A percentile compares a stretch with the other conserved stretches of the same genome.
These are phyloP conservation scores for Paramuricea clavata DNA, from an alignment of 92 coral and sea anemone species.

Conservation along the genomic window DNA sequence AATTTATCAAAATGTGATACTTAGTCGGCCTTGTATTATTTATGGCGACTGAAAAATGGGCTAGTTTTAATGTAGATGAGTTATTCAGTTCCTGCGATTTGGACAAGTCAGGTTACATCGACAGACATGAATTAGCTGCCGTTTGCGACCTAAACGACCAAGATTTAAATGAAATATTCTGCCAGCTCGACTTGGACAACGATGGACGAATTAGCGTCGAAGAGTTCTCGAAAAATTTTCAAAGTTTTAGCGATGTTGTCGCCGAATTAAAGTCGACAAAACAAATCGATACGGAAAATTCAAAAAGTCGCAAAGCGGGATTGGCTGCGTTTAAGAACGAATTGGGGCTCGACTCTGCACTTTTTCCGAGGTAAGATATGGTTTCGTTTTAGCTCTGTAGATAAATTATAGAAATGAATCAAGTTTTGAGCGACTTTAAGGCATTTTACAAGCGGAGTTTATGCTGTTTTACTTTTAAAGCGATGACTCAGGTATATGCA, in stretches of 20 bases:
- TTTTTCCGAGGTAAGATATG: slow-evolving; percentile 81
- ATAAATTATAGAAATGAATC: too few species aligned
- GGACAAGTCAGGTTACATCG: slow-evolving; percentile 96
- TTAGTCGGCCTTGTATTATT: not conserved
- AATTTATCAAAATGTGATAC: not conserved
- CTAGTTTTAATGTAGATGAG: slow-evolving; percentile 42
- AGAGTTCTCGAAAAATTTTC: slow-evolving; percentile 94
- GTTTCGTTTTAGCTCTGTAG: too few species aligned
- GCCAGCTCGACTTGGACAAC: slow-evolving; percentile 85
- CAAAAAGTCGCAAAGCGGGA: not conserved
- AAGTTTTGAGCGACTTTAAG: too few species aligned
- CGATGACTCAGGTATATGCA: not conserved
- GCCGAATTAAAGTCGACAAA: slow-evolving; percentile 81
- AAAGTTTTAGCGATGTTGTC: slow-evolving; percentile 85
- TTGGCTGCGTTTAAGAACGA: slow-evolving; percentile 74
- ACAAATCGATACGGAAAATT: slow-evolving; percentile 23
- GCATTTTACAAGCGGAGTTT: too few species aligned
- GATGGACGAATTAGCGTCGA: slow-evolving; percentile 98
- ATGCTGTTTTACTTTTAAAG: not conserved
- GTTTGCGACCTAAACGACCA: slow-evolving; percentile 94
- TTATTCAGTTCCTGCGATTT: slow-evolving; percentile 93
- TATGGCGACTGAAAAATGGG: not conserved
- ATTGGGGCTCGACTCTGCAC: slow-evolving; percentile 73
- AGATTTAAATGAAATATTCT: slow-evolving; percentile 89
- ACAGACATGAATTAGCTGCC: slow-evolving; percentile 93